Percentiles rank a stretch among this genome's conserved stretches.
Evolutionary conservation across 2,888 invertebrate species (phyloP).

Genomic region (Dascillus cervinus): DNA sequence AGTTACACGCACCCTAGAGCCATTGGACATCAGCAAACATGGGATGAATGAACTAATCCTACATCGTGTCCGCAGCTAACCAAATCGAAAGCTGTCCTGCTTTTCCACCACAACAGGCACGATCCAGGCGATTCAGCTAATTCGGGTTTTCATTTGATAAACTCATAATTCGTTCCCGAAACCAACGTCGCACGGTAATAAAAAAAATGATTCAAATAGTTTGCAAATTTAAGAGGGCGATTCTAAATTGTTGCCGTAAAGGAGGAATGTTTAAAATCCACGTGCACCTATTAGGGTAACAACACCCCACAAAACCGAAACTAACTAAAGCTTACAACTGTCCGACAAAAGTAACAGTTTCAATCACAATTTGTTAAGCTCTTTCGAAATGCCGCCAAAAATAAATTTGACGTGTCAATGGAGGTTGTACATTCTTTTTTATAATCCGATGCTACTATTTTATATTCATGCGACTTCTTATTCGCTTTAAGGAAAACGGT

Average conservation of each 20-base stretch:
- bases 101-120: constrained; percentile 9
- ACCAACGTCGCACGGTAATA: no score
- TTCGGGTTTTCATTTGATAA: not conserved
- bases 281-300: no score
- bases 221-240: no score
- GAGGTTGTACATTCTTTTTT: no score
- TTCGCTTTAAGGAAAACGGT: no score
- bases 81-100: constrained; percentile 5
- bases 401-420: constrained; percentile 16
- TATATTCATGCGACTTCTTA: not conserved
- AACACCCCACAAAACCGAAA: constrained; percentile 18
- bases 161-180: no score
- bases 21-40: constrained; percentile 16
- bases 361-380: constrained; percentile 23
- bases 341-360: constrained; percentile 21
- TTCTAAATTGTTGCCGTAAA: no score
- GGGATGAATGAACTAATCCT: constrained; percentile 19
- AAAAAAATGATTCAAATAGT: no score
- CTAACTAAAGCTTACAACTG: constrained; percentile 20
- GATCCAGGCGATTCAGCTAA: not conserved
- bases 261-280: no score
- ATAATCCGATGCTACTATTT: not conserved
- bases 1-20: constrained; percentile 10
- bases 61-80: constrained; percentile 14
- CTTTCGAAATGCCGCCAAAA: constrained; percentile 12